Conservation (phyloP, 1,140 invertebrate genomes). For the Nymphalis io region DNA sequence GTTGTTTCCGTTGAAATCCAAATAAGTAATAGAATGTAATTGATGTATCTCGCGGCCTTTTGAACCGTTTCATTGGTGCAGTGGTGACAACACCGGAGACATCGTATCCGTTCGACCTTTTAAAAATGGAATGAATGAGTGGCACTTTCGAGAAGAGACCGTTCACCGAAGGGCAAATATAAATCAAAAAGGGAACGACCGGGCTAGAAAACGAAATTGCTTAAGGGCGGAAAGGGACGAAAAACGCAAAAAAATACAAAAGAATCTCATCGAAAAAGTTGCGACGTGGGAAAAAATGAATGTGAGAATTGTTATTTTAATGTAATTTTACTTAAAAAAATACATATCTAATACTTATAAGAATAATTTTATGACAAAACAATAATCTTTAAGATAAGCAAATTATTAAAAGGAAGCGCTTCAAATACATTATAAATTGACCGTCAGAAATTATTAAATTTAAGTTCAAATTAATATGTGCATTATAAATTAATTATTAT, state of each 20-base stretch:
- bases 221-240: constrained; percentile 52
- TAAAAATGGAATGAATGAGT: constrained; percentile 70
- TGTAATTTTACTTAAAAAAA: neutral
- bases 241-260: constrained; percentile 53
- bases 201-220: constrained; percentile 45
- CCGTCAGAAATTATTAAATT: no score
- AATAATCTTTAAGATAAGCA: neutral
- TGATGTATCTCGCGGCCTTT: constrained; percentile 48
- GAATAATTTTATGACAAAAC: neutral
- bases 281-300: constrained; percentile 31
- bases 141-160: constrained; percentile 59
- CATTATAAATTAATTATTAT: no score
- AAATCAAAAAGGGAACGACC: constrained; percentile 69
- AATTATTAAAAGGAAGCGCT: no score
- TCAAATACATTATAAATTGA: no score
- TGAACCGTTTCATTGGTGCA: constrained; percentile 47
- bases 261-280: constrained; percentile 49
- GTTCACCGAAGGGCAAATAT: constrained; percentile 54
- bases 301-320: neutral
- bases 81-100: constrained; percentile 74
- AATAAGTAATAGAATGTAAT: constrained; percentile 58
- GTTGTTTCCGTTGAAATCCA: constrained; percentile 58
- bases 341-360: neutral
- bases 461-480: no score
- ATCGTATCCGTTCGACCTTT: constrained; percentile 65